A percentile compares a stretch with the other conserved stretches of the same genome.
phyloP scores from a whole-genome alignment of 2,113 vertebrate genomes.

The Amphilophus citrinellus region DNA sequence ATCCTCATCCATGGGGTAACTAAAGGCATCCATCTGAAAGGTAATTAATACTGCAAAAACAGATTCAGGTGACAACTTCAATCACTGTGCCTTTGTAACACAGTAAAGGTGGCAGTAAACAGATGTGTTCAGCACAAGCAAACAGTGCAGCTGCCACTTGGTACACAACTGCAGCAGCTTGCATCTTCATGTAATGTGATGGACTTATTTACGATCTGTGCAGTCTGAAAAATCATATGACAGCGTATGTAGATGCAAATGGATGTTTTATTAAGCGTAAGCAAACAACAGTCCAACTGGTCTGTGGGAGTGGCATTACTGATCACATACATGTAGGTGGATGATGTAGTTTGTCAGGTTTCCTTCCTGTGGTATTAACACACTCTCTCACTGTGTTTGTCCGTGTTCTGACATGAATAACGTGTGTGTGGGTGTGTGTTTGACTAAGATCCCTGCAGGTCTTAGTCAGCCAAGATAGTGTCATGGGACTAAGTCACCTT shows the following conservation, averaged over 20 bases:
- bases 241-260: neutral
- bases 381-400: constrained; percentile 27
- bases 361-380: constrained; percentile 17
- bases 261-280: neutral
- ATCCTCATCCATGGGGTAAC: neutral
- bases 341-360: constrained; percentile 38
- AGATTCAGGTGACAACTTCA: neutral
- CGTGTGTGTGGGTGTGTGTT: constrained; percentile 2
- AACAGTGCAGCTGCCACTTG: neutral
- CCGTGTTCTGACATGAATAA: constrained; percentile 25
- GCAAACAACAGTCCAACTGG: neutral
- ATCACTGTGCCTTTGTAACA: neutral
- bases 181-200: neutral
- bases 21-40: neutral
- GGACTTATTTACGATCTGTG: neutral
- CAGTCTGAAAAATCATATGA: neutral
- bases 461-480: constrained; percentile 46
- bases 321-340: constrained; percentile 17
- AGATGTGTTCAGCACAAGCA: neutral
- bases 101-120: neutral
- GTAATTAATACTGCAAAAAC: neutral
- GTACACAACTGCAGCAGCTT: neutral
- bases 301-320: neutral
- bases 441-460: constrained; percentile 35
- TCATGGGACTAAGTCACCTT: constrained; percentile 45